These are phyloP conservation scores for Nephrocerus scutellatus DNA, from an alignment of 2,888 invertebrate species.

Conservation along the genomic window DNA sequence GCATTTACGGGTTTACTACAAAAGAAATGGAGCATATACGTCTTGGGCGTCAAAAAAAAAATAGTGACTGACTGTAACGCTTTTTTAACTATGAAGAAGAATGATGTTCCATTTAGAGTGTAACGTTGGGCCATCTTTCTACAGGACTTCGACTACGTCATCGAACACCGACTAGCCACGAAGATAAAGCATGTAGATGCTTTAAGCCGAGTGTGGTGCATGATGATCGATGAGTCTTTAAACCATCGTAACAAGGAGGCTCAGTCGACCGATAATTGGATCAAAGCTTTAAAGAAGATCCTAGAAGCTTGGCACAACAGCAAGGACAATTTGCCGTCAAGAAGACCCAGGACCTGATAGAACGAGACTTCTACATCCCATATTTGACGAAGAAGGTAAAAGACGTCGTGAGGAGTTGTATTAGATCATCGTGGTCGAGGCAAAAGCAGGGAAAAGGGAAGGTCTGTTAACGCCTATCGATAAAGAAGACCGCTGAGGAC, in stretches of 20 bases:
- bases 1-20: slow-evolving; percentile 17
- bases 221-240: slow-evolving; percentile 1
- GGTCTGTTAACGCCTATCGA: slow-evolving; percentile 21
- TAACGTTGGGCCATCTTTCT: slow-evolving; percentile 19
- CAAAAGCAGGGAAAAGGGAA: slow-evolving; percentile 36
- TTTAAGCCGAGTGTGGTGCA: slow-evolving; percentile 15
- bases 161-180: slow-evolving; percentile 16
- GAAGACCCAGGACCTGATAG: slow-evolving; percentile 28
- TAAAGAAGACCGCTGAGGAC: slow-evolving; percentile 23
- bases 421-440: too few relatives aligned
- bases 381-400: slow-evolving; percentile 8
- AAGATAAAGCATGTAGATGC: slow-evolving; percentile 22
- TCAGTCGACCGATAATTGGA: slow-evolving; percentile 2
- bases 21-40: slow-evolving; percentile 24
- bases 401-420: slow-evolving; percentile 12
- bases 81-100: slow-evolving; percentile 10
- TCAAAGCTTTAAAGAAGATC: slow-evolving; percentile 5
- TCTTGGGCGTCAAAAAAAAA: slow-evolving; percentile 23
- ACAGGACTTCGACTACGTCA: slow-evolving; percentile 20
- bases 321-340: slow-evolving; percentile 34
- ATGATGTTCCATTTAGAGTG: slow-evolving; percentile 13
- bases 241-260: background rate
- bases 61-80: slow-evolving; percentile 26
- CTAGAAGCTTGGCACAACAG: slow-evolving; percentile 28
- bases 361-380: slow-evolving; percentile 28